Evolutionary conservation across 2,888 invertebrate species (phyloP), one percentile per base, ranked within the genome.

Genomic region (Lydus trimaculatus): DNA sequence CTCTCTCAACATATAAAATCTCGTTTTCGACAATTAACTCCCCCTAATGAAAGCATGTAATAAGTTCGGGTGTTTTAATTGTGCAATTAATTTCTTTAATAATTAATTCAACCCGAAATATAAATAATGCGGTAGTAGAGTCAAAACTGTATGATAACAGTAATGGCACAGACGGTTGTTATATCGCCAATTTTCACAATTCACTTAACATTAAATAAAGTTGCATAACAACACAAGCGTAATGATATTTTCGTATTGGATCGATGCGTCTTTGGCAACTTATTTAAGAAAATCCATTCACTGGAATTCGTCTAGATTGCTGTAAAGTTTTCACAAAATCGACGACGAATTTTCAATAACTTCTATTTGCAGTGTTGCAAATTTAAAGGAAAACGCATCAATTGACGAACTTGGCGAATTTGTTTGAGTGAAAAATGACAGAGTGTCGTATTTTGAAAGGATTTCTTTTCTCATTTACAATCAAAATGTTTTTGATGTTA

Each of bases 41-140:
- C 1, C 48, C 20, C 20, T 20, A 48, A 56, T 25, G 56, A 31
- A 64, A 58, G 58, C 36, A 23, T 15, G 58, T 36, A 58, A 58
- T 36, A 33, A 64, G 58, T 52, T 63, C 56, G 25, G 48, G 2
- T 56, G 56, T 56, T 63, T 48, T 56, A 58, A 23, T 58, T 17
- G 58, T 33, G 58, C 58, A 58, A 58, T 64, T 64, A 64, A 64
- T 64, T 64, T 58, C 36, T 64, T 64, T 52, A 63, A 28, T 58
- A 58, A 64, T 64, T 64, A 64, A 64, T n/a, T 31, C 23, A 58
- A 31, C 13, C 13, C 4, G 13, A 4, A 23, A 9, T 23, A 56
- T 56, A 56, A 56, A 56, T 56, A 56, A 56, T 13, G 8, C 11
- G 25, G 13, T 56, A 15, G 56, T 13, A 25, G 13, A 25, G 6